A percentile compares a stretch with the other conserved stretches of the same genome.
Conservation (phyloP, 2,888 invertebrate genomes). For the Xylota sylvarum region DNA sequence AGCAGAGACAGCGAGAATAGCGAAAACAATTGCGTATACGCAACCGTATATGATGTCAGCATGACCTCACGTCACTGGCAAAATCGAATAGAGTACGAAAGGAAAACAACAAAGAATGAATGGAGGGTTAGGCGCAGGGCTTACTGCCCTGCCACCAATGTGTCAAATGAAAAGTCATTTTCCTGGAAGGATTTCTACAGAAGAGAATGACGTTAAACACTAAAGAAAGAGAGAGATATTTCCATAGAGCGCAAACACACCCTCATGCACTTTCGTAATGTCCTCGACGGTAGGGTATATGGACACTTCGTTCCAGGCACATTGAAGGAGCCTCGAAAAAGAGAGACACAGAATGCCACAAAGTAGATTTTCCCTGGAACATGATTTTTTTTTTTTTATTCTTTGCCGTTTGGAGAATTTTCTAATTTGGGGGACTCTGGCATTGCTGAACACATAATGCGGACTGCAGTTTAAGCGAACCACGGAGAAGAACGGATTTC, state of each 20-base stretch:
- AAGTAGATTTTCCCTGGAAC: conserved; percentile 54
- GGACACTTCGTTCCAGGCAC: conserved; percentile 17
- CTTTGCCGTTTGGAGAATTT: conserved; percentile 77
- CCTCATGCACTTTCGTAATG: conserved; percentile 63
- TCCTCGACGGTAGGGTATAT: conserved; percentile 38
- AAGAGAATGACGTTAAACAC: conserved; percentile 40
- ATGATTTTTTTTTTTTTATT: not conserved
- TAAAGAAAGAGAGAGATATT: conserved; percentile 10
- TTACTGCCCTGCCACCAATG: conserved; percentile 32
- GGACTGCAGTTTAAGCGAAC: conserved; percentile 85
- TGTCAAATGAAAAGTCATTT: conserved; percentile 58
- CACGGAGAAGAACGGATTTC: conserved; percentile 85
- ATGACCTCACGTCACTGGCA: conserved; percentile 60
- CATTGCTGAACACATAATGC: conserved; percentile 81
- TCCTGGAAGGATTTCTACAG: conserved; percentile 57
- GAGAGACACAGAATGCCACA: conserved; percentile 20
- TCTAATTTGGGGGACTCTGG: conserved; percentile 83
- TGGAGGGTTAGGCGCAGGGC: conserved; percentile 46
- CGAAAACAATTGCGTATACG: conserved; percentile 65
- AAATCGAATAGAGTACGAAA: conserved; percentile 34
- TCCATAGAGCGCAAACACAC: conserved; percentile 50
- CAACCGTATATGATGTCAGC: conserved; percentile 65
- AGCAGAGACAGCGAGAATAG: not conserved
- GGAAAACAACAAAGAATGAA: conserved; percentile 54
- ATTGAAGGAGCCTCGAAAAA: conserved; percentile 27